Percentiles rank a stretch among this genome's conserved stretches.
Evolutionary conservation across 2,797 vertebrate genomes (phyloP).

Genomic region (Manis crassicaudata): DNA sequence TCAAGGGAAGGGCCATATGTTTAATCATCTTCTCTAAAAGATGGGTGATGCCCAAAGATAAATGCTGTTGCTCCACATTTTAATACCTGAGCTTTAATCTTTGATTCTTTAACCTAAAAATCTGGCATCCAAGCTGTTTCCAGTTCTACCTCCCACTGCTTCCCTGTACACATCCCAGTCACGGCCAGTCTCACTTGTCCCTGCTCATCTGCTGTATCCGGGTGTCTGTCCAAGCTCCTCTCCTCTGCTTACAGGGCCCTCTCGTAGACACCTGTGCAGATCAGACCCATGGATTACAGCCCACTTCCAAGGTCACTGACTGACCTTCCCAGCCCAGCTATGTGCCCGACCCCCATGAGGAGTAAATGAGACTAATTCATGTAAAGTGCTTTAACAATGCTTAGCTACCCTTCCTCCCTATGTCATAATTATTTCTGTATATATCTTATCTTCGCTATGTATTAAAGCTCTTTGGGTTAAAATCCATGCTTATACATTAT

Average conservation of each 20-base stretch:
- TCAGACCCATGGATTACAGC: neutral
- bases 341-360: neutral
- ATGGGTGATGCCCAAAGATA: neutral
- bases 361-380: neutral
- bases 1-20: neutral
- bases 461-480: neutral
- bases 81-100: neutral
- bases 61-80: neutral
- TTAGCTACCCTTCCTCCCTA: neutral
- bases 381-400: neutral
- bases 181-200: neutral
- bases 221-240: neutral
- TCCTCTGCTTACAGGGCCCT: neutral
- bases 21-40: neutral
- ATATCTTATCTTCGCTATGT: neutral
- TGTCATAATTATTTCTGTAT: neutral
- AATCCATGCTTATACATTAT: neutral
- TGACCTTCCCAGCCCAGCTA: neutral
- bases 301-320: neutral
- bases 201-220: accelerated
- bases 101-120: neutral
- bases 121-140: neutral
- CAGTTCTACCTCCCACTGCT: neutral
- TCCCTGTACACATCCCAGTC: neutral
- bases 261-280: accelerated